These are phyloP conservation scores for Xyrauchen texanus DNA, from an alignment of 2,113 vertebrate species.

Conservation along the genomic window DNA sequence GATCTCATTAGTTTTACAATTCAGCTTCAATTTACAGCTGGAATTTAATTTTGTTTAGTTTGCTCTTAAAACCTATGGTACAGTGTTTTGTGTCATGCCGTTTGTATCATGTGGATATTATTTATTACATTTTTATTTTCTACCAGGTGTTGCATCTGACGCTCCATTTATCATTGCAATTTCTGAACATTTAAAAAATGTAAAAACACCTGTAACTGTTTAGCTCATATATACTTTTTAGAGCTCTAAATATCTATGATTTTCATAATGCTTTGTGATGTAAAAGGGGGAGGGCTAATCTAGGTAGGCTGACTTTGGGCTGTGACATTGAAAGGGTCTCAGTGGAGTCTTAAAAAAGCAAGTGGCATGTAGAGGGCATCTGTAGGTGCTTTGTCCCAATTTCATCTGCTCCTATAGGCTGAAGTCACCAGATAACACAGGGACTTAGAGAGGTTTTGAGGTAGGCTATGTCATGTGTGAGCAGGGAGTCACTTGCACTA, in stretches of 20 bases:
- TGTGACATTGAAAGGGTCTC: slow-evolving; percentile 59
- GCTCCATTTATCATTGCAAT: no score
- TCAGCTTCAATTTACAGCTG: no score
- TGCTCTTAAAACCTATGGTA: no score
- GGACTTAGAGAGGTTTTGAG: slow-evolving; percentile 24
- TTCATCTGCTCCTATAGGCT: slow-evolving; percentile 45
- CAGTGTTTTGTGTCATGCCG: no score
- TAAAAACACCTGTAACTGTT: background rate
- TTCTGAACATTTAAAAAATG: background rate
- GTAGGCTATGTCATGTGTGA: slow-evolving; percentile 23
- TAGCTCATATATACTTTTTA: background rate
- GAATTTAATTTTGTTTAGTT: no score
- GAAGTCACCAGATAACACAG: background rate
- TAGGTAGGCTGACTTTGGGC: slow-evolving; percentile 47
- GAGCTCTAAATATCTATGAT: background rate
- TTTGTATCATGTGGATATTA: no score
- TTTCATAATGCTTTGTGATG: background rate
- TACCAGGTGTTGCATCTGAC: background rate
- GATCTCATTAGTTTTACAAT: no score
- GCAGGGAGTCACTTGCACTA: slow-evolving; percentile 2
- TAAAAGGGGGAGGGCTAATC: slow-evolving; percentile 28
- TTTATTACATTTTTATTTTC: background rate
- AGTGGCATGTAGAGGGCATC: slow-evolving; percentile 48
- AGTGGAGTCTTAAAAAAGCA: slow-evolving; percentile 52
- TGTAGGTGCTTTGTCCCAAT: slow-evolving; percentile 54